phyloP scores from a whole-genome alignment of 1,140 invertebrate species.

The Trichonephila clavipes region DNA sequence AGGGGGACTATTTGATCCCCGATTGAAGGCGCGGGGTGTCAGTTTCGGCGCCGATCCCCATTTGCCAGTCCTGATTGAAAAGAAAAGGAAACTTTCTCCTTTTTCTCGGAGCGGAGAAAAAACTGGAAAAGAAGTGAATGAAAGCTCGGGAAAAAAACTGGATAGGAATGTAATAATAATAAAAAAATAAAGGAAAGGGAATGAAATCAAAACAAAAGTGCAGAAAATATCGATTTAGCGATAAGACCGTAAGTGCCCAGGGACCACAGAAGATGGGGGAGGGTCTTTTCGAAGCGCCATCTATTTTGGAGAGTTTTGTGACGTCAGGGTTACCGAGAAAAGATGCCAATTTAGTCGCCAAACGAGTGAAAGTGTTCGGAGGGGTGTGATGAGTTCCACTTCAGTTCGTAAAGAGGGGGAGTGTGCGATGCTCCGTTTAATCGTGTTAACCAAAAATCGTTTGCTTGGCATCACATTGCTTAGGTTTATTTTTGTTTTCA shows the following conservation, averaged over 20 bases:
- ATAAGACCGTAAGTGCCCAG: constrained; percentile 68
- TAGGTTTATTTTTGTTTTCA: not conserved
- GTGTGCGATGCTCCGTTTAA: constrained; percentile 18
- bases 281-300: constrained; percentile 53
- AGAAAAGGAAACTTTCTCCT: constrained; percentile 60
- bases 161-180: constrained; percentile 16
- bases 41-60: constrained; percentile 56
- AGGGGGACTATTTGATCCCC: constrained; percentile 28
- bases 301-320: constrained; percentile 40
- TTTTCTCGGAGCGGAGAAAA: not conserved
- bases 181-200: constrained; percentile 31
- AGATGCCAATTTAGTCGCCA: constrained; percentile 1
- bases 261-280: constrained; percentile 48
- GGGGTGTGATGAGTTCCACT: not conserved
- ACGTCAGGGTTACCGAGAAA: constrained; percentile 40
- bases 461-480: not conserved
- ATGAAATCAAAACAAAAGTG: constrained; percentile 74
- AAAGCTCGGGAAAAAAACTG: constrained; percentile 3
- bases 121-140: constrained; percentile 48
- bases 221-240: constrained; percentile 63
- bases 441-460: constrained; percentile 29
- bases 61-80: constrained; percentile 64
- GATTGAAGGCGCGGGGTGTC: constrained; percentile 39
- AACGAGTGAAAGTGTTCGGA: not conserved
- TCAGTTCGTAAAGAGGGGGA: not conserved